Evolutionary conservation across 2,113 vertebrate species (phyloP), one percentile per base, ranked within the genome.

Genomic region (Speoplatyrhinus poulsoni): DNA sequence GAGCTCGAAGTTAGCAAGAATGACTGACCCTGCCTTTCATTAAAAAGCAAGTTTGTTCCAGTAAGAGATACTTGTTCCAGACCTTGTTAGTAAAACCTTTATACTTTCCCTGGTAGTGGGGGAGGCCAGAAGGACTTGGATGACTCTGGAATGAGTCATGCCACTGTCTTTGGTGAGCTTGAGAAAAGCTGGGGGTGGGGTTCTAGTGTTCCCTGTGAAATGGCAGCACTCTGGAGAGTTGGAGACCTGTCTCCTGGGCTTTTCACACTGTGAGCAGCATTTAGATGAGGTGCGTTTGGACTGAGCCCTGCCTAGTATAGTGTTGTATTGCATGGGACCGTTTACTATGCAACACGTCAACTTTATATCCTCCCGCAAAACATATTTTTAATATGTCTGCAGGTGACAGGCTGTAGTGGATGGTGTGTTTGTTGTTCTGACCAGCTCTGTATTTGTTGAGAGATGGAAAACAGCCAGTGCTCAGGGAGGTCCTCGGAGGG

Each of bases 71-170:
- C 49, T 53, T 41, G 63, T 32, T 26, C 57, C 60, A 15, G 19
- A 69, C 64, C 81, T 82, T 57, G 61, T 65, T 72, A 64, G 60
- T 66, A 41, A 41, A 41, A 41, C 17, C 56, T 67, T 50, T 72
- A 83, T 50, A 68, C 52, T n/a, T 53, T 13, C 68, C 65, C 63
- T 65, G 75, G 82, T 78, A 68, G 49, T 81, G 7, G 67, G 9
- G 46, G 70, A 64, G 66, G 68, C 72, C 73, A 46, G 12, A 26
- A 7, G 66, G 57, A 41, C 62, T 83, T 0, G 54, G 75, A 9
- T 70, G 82, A 88, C 84, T 85, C 80, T 72, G 67, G 78, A 82
- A 83, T 82, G 79, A 89, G 76, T 72, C 71, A 50, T 70, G 54
- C 72, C 66, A 6, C 19, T 80, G 82, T 83, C 63, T 70, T 85